Evolutionary conservation across 2,888 invertebrate genomes (phyloP).

Genomic region (Tinea semifulvella): DNA sequence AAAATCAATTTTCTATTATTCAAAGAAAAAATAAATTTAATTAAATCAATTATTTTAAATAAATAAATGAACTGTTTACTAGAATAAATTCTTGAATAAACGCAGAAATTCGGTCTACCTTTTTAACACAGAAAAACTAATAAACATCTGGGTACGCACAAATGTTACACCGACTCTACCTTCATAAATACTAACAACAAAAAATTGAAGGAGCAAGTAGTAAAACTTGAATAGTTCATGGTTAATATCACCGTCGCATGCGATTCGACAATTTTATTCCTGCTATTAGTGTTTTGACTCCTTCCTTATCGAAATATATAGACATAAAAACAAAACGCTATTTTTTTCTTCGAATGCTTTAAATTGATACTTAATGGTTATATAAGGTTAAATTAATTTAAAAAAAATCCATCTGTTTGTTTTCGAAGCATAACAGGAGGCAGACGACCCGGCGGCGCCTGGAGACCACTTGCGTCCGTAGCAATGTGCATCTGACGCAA

Average conservation of each 20-base stretch:
- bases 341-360: constrained; percentile 3
- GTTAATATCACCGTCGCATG: constrained; percentile 61
- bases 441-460: constrained; percentile 56
- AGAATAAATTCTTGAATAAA: neutral
- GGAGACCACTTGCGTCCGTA: constrained; percentile 52
- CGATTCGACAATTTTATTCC: constrained; percentile 62
- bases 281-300: constrained; percentile 48
- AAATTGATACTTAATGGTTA: constrained; percentile 4
- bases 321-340: constrained; percentile 46
- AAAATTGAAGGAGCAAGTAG: constrained; percentile 24
- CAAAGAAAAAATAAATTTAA: neutral
- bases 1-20: neutral
- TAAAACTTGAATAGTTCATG: constrained; percentile 50
- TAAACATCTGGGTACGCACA: constrained; percentile 2
- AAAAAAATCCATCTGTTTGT: constrained; percentile 59
- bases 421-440: constrained; percentile 46
- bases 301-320: constrained; percentile 57
- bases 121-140: neutral
- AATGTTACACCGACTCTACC: neutral
- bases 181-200: constrained; percentile 3
- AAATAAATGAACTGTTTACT: neutral
- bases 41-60: neutral
- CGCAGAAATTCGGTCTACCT: too few species aligned
- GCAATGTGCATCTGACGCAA: constrained; percentile 50
- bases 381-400: neutral